These are phyloP conservation scores for Antechinus flavipes DNA, from an alignment of 2,113 vertebrate genomes.

Conservation along the genomic window DNA sequence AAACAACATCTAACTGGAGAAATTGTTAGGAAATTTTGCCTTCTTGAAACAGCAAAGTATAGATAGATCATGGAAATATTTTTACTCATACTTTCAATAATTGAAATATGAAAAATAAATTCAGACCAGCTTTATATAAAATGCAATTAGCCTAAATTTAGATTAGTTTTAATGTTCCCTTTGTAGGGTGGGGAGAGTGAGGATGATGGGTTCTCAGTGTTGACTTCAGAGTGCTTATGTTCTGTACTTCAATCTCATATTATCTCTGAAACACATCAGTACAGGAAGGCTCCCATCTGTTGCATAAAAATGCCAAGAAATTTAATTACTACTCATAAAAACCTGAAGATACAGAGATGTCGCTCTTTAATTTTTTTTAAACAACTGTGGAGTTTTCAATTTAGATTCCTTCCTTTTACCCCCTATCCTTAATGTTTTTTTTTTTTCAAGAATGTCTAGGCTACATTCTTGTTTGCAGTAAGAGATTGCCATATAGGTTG, in stretches of 20 bases:
- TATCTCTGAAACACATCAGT: neutral
- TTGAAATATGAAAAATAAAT: conserved; percentile 20
- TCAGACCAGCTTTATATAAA: conserved; percentile 19
- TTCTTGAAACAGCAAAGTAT: conserved; percentile 6
- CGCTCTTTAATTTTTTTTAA: neutral
- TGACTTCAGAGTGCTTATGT: neutral
- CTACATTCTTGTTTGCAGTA: conserved; percentile 49
- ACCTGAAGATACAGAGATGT: conserved; percentile 1
- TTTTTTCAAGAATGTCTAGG: conserved; percentile 46
- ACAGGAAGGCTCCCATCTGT: conserved; percentile 31
- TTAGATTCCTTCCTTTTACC: neutral
- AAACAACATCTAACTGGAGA: conserved; percentile 24
- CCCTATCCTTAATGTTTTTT: conserved; percentile 33
- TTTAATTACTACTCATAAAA: neutral
- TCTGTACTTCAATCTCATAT: conserved; percentile 15
- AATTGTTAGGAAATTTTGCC: conserved; percentile 3
- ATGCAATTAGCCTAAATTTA: conserved; percentile 11
- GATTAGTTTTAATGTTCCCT: conserved; percentile 38
- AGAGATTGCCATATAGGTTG: conserved; percentile 63
- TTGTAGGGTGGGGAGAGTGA: neutral
- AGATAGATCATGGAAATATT: conserved; percentile 18
- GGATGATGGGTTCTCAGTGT: neutral
- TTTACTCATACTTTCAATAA: conserved; percentile 31
- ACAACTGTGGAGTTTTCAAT: neutral
- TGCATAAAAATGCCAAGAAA: conserved; percentile 13